Percentiles rank a stretch among this genome's conserved stretches.
phyloP scores from a whole-genome alignment of 2,797 vertebrate genomes.

The Astyanax mexicanus region DNA sequence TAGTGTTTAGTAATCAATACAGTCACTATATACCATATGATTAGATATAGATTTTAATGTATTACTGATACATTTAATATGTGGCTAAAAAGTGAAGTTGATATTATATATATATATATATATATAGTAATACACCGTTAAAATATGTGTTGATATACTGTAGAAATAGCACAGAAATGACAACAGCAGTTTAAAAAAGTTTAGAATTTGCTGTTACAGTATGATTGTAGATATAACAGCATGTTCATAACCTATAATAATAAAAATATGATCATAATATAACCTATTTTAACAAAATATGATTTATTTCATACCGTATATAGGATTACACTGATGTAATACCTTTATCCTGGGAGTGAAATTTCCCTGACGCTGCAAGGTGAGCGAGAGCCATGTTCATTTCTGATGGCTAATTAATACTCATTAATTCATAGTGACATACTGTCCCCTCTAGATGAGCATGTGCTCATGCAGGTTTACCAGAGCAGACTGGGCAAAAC shows the following conservation, averaged over 20 bases:
- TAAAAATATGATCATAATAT: too few relatives aligned
- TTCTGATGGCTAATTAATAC: constrained; percentile 46
- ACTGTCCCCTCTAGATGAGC: constrained; percentile 30
- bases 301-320: background rate
- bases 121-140: too few relatives aligned
- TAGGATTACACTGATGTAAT: constrained; percentile 20
- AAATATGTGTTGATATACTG: too few relatives aligned
- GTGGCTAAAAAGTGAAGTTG: background rate
- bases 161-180: too few relatives aligned
- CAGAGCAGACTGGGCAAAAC: constrained; percentile 27
- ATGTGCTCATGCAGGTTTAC: constrained; percentile 30
- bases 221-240: too few relatives aligned
- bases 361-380: constrained; percentile 35
- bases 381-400: constrained; percentile 32
- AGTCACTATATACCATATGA: too few relatives aligned
- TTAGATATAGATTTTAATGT: background rate
- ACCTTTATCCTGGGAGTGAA: constrained; percentile 28
- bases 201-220: too few relatives aligned
- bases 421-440: constrained; percentile 39
- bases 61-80: background rate
- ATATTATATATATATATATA: too few relatives aligned
- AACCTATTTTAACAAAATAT: background rate
- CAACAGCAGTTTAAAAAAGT: too few relatives aligned
- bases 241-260: too few relatives aligned
- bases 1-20: background rate